These are phyloP conservation scores for Gavialis gangeticus DNA, from an alignment of 2,113 vertebrate genomes.

Conservation along the genomic window DNA sequence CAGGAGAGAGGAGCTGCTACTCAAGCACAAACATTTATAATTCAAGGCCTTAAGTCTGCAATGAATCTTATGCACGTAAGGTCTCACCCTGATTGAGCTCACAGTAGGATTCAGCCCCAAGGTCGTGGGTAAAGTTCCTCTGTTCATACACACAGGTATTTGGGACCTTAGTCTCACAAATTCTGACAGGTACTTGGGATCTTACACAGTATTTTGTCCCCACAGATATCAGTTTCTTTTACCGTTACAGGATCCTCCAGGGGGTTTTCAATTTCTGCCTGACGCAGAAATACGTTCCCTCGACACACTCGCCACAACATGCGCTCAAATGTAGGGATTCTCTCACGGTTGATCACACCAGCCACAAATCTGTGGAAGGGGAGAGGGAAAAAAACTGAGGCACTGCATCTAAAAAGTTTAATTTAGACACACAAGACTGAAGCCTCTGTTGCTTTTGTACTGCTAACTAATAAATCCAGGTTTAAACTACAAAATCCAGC, in stretches of 20 bases:
- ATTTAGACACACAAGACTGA: fast-evolving
- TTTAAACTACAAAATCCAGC: fast-evolving
- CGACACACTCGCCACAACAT: conserved; percentile 99
- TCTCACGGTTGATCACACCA: conserved; percentile 94
- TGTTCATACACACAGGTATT: too few species aligned
- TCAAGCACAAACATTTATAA: neutral
- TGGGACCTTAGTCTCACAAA: neutral
- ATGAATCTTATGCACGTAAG: fast-evolving
- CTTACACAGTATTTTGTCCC: neutral
- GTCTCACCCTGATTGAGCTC: fast-evolving
- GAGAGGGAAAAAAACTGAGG: fast-evolving
- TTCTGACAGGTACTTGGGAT: neutral
- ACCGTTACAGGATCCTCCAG: conserved; percentile 95
- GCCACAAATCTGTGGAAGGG: conserved; percentile 89
- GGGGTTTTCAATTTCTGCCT: conserved; percentile 95
- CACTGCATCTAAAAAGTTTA: fast-evolving
- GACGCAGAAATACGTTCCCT: conserved; percentile 96
- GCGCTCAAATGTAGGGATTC: conserved; percentile 96
- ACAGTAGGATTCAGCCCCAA: fast-evolving
- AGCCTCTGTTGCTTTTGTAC: fast-evolving
- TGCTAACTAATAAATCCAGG: fast-evolving
- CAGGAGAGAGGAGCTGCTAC: neutral
- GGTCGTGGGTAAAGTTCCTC: fast-evolving
- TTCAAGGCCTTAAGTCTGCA: neutral
- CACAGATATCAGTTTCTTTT: neutral